Base-by-base conservation (phyloP, 2,113 vertebrate genomes). In the Triplophysa rosa region DNA sequence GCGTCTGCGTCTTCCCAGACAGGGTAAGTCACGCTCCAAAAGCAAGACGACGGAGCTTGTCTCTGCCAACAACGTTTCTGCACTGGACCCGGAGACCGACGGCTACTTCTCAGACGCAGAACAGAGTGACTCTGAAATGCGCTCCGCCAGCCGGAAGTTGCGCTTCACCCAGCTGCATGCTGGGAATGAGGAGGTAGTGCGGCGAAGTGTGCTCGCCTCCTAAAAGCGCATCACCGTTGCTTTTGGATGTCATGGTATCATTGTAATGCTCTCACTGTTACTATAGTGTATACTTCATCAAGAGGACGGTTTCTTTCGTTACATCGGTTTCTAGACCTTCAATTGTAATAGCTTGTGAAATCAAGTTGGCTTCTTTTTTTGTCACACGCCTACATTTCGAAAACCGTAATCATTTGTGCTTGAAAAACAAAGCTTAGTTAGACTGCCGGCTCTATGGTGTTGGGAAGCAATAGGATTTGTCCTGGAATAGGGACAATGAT, bases 21-120 rank as follows among this genome's bases (percentile, higher is more conserved):
- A 94, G 80, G 90, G 90, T 74, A 95, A 93, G 83, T 92, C 92
- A 52, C 83, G 91, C 84, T 82, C 86, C 84, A 90, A 94, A 88
- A 83, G 82, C 74, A 1, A 92, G 80, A 0, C 47, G 80, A n/a
- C 80, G 87, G 87, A 65, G 86, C 42, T 65, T 67, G 11, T 17
- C 23, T 40, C 54, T 77, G 87, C n/a, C 80, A 94, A 93, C 86
- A 90, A 91, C 87, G 83, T 84, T n/a, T 83, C 93, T 54, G 89
- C 92, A 37, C 93, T 94, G 62, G 94, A 95, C 21, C 47, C 92
- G 0, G 95, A 96, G 87, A 94, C 95, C 45, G 95, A 98, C 42
- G 95, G 96, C 69, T 98, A 96, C 91, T 97, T 95, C 90, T 96
- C 95, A 1, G 97, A 98, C 2, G 95, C 92, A 1, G 96, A 98